These are phyloP conservation scores for Hedychridium roseum DNA, from an alignment of 2,888 invertebrate genomes.

Conservation along the genomic window DNA sequence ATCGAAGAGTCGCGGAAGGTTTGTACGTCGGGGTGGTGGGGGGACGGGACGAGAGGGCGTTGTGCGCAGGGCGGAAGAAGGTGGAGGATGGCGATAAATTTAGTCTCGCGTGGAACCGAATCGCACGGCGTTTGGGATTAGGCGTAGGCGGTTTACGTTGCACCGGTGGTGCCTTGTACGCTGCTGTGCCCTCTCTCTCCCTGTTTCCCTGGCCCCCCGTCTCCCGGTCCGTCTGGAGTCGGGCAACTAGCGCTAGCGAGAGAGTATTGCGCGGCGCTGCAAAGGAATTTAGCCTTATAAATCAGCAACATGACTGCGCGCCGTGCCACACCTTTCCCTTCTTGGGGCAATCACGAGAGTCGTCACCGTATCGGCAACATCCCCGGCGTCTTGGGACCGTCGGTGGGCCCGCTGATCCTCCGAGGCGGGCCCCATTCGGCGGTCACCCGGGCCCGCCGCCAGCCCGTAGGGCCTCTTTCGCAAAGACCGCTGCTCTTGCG, in stretches of 20 bases:
- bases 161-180: not conserved
- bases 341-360: slow-evolving; percentile 64
- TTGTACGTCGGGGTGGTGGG: not conserved
- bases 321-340: slow-evolving; percentile 64
- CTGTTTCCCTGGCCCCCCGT: no score
- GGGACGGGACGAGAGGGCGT: not conserved
- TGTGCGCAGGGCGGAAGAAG: slow-evolving; percentile 12
- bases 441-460: slow-evolving; percentile 26
- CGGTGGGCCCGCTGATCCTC: slow-evolving; percentile 24
- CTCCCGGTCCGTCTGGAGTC: no score
- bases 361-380: slow-evolving; percentile 63
- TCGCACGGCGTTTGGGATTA: slow-evolving; percentile 31
- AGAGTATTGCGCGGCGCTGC: slow-evolving; percentile 42
- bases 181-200: no score
- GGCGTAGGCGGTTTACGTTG: slow-evolving; percentile 44
- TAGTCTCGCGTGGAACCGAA: slow-evolving; percentile 39
- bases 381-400: slow-evolving; percentile 38
- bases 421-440: no score
- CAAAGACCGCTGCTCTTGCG: slow-evolving; percentile 24
- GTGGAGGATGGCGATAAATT: slow-evolving; percentile 38
- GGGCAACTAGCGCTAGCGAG: slow-evolving; percentile 36
- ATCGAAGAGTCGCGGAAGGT: not conserved
- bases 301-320: slow-evolving; percentile 63
- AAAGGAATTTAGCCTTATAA: slow-evolving; percentile 63
- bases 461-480: slow-evolving; percentile 38